Evolutionary conservation across 2,888 invertebrate genomes (phyloP).

Genomic region (Tachina fera): DNA sequence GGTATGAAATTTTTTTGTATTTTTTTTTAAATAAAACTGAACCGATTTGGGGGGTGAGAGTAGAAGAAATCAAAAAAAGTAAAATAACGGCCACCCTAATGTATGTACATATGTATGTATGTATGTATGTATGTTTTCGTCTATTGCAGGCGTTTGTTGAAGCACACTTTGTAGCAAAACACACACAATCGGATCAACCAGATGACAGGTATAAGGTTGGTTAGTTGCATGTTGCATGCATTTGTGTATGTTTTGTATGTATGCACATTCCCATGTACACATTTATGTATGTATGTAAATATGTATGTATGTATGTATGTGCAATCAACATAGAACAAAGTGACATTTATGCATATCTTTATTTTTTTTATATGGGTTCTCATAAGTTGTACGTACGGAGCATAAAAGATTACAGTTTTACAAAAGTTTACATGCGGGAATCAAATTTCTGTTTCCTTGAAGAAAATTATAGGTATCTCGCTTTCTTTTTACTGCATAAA

Average conservation of each 20-base stretch:
- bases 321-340: neutral
- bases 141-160: constrained; percentile 38
- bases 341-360: neutral
- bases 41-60: no score
- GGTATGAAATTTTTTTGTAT: no score
- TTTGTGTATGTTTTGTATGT: neutral
- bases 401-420: neutral
- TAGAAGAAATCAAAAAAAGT: no score
- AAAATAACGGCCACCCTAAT: no score
- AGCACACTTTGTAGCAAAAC: constrained; percentile 13
- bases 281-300: neutral
- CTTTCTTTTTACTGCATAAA: no score
- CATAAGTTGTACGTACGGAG: neutral
- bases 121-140: constrained; percentile 1
- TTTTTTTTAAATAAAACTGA: no score
- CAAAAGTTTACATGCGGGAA: neutral
- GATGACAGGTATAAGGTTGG: constrained; percentile 7
- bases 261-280: neutral
- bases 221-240: neutral
- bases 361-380: neutral
- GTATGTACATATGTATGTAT: no score
- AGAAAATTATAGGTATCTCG: no score
- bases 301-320: neutral
- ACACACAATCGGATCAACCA: neutral
- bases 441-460: neutral